These are phyloP conservation scores for Dascillus cervinus DNA, from an alignment of 2,888 invertebrate genomes.

Conservation along the genomic window DNA sequence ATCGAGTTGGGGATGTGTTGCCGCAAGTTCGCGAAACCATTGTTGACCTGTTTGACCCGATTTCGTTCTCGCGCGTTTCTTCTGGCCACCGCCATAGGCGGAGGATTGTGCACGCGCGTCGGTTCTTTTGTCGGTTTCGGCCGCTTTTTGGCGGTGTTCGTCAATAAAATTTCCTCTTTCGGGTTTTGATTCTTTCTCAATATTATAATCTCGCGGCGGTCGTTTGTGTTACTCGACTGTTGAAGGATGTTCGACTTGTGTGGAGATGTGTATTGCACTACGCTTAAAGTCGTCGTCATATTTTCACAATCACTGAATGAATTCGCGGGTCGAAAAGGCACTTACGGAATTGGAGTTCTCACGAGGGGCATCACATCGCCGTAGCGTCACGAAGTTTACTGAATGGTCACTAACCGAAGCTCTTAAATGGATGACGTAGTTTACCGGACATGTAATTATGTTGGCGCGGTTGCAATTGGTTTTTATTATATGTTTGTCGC, in stretches of 20 bases:
- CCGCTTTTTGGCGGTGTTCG: conserved; percentile 34
- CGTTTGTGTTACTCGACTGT: conserved; percentile 53
- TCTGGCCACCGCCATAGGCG: conserved; percentile 75
- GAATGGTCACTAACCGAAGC: conserved; percentile 8
- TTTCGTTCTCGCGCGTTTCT: conserved; percentile 90
- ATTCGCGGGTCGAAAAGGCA: conserved; percentile 4
- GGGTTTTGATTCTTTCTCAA: conserved; percentile 43
- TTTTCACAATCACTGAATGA: conserved; percentile 12
- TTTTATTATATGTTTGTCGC: conserved; percentile 31
- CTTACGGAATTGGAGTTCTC: too few species aligned
- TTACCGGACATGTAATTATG: conserved; percentile 29
- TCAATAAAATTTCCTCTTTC: conserved; percentile 30
- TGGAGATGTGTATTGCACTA: conserved; percentile 51
- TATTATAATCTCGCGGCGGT: conserved; percentile 43
- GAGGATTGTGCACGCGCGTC: conserved; percentile 43
- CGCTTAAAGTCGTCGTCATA: conserved; percentile 53
- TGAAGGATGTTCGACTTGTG: conserved; percentile 58
- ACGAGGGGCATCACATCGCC: too few species aligned
- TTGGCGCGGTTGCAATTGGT: conserved; percentile 25
- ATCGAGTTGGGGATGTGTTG: conserved; percentile 82
- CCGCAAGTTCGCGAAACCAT: conserved; percentile 80
- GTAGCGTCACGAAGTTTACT: conserved; percentile 4
- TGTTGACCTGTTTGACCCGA: conserved; percentile 86
- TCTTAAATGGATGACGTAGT: conserved; percentile 16
- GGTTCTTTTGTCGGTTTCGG: conserved; percentile 22